Evolutionary conservation across 2,888 invertebrate genomes (phyloP), one percentile per base, ranked within the genome.

Genomic region (Drosophila anomelani): DNA sequence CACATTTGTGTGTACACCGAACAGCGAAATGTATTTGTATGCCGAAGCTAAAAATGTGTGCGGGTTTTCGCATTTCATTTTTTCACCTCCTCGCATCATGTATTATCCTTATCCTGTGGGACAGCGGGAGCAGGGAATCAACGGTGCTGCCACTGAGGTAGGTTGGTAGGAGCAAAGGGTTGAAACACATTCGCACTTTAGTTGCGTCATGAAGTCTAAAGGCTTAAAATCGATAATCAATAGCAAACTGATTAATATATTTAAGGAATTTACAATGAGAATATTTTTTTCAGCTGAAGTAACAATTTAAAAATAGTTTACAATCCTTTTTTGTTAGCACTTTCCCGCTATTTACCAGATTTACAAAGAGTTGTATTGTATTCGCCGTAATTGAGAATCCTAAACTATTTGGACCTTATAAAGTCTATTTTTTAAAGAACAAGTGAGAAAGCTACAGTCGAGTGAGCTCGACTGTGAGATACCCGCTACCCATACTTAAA

Each of bases 11-110:
- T 49, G 56, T 57, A 51, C 44, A 32, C 34, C 51, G 34, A 51
- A 23, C 54, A 62, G 66, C 67, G 72, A 59, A 58, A 75, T 56
- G 61, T 59, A 46, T 63, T 69, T 60, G 60, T 41, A 43, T 55
- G 49, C 29, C 63, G 6, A 4, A 12, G 38, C 47, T 20, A 32
- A 39, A 63, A 39, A 63, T 62, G 63, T 41, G 36, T 46, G 53
- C n/a, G 60, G 58, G 41, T 34, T 70, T 34, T 53, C 53, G 60
- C 17, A 60, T 34, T 70, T 39, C 41, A 58, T 59, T 26, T 59
- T 36, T 69, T n/a, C 20, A 46, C 26, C 57, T 15, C 29, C 47
- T 10, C 34, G n/a, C 49, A 10, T 15, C 29, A 23, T 39, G 20
- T 13, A 46, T 56, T 67, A 56, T 56, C 41, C 38, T 39, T 61